A percentile compares a stretch with the other conserved stretches of the same genome.
Conservation (phyloP, 2,113 vertebrate genomes). For the Xenopus tropicalis region UCB_Xtro_10.0 CM004443.2:139969501-139970000, state of each 20-base stretch:
- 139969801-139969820: background rate
- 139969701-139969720: background rate
- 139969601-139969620: background rate
- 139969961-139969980: conserved; percentile 7
- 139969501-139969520: background rate
- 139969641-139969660: background rate
- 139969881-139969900: background rate
- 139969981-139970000: conserved; percentile 40
- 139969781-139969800: background rate
- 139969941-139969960: conserved; percentile 11
- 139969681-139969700: no score
- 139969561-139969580: background rate
- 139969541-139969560: background rate
- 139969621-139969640: background rate
- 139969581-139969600: background rate
- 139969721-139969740: background rate
- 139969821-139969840: background rate
- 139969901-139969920: background rate
- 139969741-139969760: no score
- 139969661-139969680: background rate
- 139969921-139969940: background rate
- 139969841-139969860: background rate
- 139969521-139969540: background rate
- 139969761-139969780: background rate
- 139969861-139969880: conserved; percentile 15